A percentile compares a stretch with the other conserved stretches of the same genome.
phyloP scores from a whole-genome alignment of 2,888 invertebrate genomes.

The Anorthoa munda region DNA sequence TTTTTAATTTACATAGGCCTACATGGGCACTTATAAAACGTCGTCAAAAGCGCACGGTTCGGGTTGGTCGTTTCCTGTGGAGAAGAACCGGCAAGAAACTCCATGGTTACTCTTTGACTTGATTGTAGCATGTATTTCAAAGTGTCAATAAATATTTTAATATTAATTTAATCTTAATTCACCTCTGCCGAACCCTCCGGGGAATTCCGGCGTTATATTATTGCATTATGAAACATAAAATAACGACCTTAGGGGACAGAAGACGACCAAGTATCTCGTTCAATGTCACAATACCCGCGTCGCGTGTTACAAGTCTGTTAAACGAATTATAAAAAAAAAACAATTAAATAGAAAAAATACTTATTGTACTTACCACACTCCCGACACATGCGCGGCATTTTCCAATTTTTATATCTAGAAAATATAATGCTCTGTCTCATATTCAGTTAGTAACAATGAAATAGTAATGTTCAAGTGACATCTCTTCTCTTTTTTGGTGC shows the following conservation, averaged over 20 bases:
- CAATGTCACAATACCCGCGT: not conserved
- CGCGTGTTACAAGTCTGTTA: constrained; percentile 52
- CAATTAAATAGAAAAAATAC: not conserved
- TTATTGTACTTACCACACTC: constrained; percentile 35
- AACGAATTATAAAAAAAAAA: not conserved
- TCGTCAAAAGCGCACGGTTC: no score
- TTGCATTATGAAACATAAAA: not conserved
- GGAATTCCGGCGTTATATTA: no score
- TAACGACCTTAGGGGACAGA: not conserved
- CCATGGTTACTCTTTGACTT: no score
- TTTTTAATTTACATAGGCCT: no score
- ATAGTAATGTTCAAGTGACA: not conserved
- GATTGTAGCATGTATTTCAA: no score
- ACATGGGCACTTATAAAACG: no score
- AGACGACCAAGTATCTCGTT: not conserved
- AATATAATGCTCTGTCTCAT: constrained; percentile 55
- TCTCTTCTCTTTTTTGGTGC: constrained; percentile 5
- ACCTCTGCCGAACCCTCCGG: no score
- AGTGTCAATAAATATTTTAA: no score
- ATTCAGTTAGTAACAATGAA: constrained; percentile 33
- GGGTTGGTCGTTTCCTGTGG: no score
- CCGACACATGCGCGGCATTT: constrained; percentile 39
- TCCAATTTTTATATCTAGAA: constrained; percentile 49
- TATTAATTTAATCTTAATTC: no score
- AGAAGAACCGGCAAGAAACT: no score